These are phyloP conservation scores for Parotocinclus haroldoi DNA, from an alignment of 2,797 vertebrate species.

Conservation along the genomic window DNA sequence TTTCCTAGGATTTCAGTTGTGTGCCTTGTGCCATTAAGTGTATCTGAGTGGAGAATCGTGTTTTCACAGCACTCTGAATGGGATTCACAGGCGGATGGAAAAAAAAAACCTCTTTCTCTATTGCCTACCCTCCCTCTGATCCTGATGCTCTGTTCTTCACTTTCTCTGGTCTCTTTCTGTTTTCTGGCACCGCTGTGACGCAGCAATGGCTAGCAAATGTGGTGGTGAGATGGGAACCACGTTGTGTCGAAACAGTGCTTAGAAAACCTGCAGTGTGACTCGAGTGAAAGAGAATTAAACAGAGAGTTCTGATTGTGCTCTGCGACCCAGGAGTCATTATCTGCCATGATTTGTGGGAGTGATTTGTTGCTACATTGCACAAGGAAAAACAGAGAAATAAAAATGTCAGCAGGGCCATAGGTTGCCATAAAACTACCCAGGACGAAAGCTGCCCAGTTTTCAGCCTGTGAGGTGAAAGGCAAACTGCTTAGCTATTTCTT, in stretches of 20 bases:
- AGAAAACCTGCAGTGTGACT: not conserved
- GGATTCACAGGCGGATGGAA: conserved; percentile 72
- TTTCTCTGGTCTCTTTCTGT: conserved; percentile 22
- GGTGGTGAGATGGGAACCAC: conserved; percentile 10
- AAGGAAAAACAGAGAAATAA: conserved; percentile 34
- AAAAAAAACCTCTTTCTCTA: conserved; percentile 49
- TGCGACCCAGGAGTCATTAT: conserved; percentile 68
- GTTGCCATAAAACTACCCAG: conserved; percentile 43
- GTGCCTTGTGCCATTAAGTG: conserved; percentile 71
- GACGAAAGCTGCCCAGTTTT: not conserved
- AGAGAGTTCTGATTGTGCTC: conserved; percentile 69
- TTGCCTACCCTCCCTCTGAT: conserved; percentile 26
- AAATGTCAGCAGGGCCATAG: conserved; percentile 49
- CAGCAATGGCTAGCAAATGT: conserved; percentile 16
- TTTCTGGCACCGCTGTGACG: conserved; percentile 30
- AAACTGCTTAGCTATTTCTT: not conserved
- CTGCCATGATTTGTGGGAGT: conserved; percentile 67
- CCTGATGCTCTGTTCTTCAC: conserved; percentile 21
- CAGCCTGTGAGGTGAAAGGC: conserved; percentile 7
- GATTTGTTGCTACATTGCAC: conserved; percentile 63
- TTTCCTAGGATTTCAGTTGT: conserved; percentile 71
- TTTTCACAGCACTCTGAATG: conserved; percentile 75
- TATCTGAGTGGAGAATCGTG: conserved; percentile 73
- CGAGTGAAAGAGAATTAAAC: conserved; percentile 56
- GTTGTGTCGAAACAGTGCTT: not conserved